phyloP scores from a whole-genome alignment of 2,113 vertebrate species.

The Ailuropoda melanoleuca region DNA sequence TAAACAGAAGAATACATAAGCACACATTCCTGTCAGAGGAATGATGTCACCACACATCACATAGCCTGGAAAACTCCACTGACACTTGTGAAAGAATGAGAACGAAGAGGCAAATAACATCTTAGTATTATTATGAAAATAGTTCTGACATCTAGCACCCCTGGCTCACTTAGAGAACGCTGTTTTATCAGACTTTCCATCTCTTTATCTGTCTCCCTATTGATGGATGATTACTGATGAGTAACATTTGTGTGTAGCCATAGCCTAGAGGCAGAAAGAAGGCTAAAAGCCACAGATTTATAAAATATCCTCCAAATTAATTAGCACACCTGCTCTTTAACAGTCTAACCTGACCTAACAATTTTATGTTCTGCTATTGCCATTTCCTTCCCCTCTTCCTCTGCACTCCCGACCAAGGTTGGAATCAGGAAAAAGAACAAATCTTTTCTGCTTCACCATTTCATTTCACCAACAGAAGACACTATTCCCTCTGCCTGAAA shows the following conservation, averaged over 20 bases:
- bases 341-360: conserved; percentile 6
- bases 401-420: neutral
- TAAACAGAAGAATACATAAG: conserved; percentile 10
- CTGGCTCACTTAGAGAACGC: conserved; percentile 39
- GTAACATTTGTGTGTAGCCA: conserved; percentile 14
- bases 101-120: neutral
- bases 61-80: neutral
- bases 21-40: neutral
- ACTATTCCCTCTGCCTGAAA: neutral
- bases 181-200: neutral
- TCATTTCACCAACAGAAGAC: too few relatives aligned
- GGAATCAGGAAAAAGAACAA: neutral
- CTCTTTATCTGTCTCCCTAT: neutral
- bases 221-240: conserved; percentile 1
- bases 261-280: conserved; percentile 6
- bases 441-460: neutral
- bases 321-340: conserved; percentile 6
- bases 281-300: neutral
- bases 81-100: conserved; percentile 14
- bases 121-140: conserved; percentile 30
- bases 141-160: neutral
- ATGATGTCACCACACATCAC: neutral
- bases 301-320: conserved; percentile 38
- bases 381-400: neutral
- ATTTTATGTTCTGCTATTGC: conserved; percentile 15